Evolutionary conservation across 2,113 vertebrate genomes (phyloP).

Genomic region (Pangasianodon hypophthalmus): DNA sequence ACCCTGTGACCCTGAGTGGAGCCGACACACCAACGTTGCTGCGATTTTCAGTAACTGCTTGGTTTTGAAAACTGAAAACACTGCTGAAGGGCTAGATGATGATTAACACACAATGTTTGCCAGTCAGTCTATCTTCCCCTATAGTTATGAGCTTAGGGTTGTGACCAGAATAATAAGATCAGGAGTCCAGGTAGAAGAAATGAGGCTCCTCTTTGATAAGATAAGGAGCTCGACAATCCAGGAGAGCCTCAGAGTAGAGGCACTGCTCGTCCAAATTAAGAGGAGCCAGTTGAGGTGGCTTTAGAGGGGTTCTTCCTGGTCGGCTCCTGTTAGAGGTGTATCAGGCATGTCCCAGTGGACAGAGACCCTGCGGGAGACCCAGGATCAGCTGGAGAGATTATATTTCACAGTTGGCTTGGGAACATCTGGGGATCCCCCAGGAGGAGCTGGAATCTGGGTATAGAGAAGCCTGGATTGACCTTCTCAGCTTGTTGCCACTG

Average conservation of each 20-base stretch:
- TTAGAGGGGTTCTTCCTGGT: not conserved
- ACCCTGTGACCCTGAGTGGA: too few species aligned
- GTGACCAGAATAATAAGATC: not conserved
- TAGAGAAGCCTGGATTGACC: not conserved
- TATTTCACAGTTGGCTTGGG: not conserved
- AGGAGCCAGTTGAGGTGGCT: not conserved
- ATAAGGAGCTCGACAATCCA: not conserved
- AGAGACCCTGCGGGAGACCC: not conserved
- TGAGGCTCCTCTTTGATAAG: not conserved
- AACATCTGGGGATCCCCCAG: not conserved
- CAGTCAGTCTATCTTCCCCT: not conserved
- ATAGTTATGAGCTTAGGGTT: not conserved
- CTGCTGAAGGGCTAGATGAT: not conserved
- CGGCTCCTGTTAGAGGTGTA: not conserved
- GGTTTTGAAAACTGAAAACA: not conserved
- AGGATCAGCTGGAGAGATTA: not conserved
- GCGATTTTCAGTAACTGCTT: not conserved
- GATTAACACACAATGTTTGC: not conserved
- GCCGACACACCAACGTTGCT: not conserved
- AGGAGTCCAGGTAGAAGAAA: not conserved
- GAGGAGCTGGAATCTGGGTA: not conserved
- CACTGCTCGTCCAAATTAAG: not conserved
- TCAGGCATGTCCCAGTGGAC: not conserved
- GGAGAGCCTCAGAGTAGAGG: not conserved
- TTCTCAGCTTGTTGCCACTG: not conserved